A percentile compares a stretch with the other conserved stretches of the same genome.
Evolutionary conservation across 2,888 invertebrate species (phyloP).

Genomic region (Pteria penguin): DNA sequence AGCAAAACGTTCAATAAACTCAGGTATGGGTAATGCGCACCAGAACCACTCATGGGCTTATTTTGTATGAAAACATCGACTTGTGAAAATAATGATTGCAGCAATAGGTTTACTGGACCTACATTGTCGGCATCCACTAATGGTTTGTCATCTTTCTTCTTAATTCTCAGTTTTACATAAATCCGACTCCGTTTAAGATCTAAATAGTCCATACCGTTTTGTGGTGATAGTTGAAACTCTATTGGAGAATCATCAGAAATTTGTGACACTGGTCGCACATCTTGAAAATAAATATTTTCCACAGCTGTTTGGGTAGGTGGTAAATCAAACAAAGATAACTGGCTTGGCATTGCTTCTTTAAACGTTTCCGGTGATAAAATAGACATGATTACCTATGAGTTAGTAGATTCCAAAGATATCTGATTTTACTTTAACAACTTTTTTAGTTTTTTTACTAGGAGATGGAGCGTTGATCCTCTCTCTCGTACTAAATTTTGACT

Average conservation of each 20-base stretch:
- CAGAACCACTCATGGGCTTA: not conserved
- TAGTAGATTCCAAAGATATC: constrained; percentile 11
- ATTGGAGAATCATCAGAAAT: constrained; percentile 32
- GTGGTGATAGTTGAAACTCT: constrained; percentile 39
- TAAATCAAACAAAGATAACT: constrained; percentile 38
- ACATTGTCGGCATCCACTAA: constrained; percentile 6
- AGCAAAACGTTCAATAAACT: constrained; percentile 6
- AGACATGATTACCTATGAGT: constrained; percentile 4
- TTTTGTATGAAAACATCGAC: constrained; percentile 18
- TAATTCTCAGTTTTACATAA: constrained; percentile 29
- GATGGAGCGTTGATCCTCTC: too few species aligned
- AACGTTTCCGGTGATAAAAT: constrained; percentile 4
- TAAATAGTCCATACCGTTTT: constrained; percentile 44
- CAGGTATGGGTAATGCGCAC: constrained; percentile 12
- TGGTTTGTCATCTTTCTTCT: constrained; percentile 22
- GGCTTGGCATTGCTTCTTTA: constrained; percentile 25
- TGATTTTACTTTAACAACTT: constrained; percentile 4
- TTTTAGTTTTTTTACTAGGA: not conserved
- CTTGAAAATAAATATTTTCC: constrained; percentile 40
- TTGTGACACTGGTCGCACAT: constrained; percentile 41
- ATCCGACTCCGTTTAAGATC: constrained; percentile 36
- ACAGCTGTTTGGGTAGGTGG: constrained; percentile 43
- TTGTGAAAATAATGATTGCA: constrained; percentile 13
- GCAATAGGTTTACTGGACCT: constrained; percentile 20
- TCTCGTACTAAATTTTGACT: too few species aligned